phyloP scores from a whole-genome alignment of 2,113 vertebrate species.

The Collichthys lucidus region DNA sequence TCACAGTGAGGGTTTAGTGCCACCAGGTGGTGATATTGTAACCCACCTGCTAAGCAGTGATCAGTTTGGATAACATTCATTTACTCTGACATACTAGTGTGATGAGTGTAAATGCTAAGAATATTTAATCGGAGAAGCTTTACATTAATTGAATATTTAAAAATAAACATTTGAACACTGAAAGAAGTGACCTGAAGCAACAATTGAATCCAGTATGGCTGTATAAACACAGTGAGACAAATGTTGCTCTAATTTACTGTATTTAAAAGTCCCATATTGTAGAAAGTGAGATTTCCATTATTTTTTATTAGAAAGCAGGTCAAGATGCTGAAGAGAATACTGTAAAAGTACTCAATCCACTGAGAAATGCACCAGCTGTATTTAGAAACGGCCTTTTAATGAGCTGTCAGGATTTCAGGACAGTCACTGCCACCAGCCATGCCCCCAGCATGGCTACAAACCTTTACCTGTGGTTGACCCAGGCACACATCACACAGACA shows the following conservation, averaged over 20 bases:
- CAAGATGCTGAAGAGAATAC: too few species aligned
- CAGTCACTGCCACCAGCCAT: too few species aligned
- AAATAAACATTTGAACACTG: neutral
- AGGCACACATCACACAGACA: too few species aligned
- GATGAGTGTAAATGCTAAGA: neutral
- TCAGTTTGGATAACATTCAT: neutral
- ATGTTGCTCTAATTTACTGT: neutral
- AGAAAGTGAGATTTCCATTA: too few species aligned
- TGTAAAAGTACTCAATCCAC: too few species aligned
- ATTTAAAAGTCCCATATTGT: neutral
- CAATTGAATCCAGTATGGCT: neutral
- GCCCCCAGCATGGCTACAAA: too few species aligned
- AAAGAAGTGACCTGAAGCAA: neutral
- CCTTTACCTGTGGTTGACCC: too few species aligned
- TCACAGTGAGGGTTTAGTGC: conserved; percentile 16
- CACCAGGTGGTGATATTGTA: conserved; percentile 58
- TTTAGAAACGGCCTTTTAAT: too few species aligned
- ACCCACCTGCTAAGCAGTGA: neutral
- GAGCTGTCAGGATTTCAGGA: too few species aligned
- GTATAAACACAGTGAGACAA: neutral
- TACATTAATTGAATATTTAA: neutral
- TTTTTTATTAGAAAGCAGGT: too few species aligned
- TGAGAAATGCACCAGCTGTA: too few species aligned
- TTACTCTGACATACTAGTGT: neutral
- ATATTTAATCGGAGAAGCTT: neutral